A percentile compares a stretch with the other conserved stretches of the same genome.
These are phyloP conservation scores for Platycercus adscitus DNA, from an alignment of 2,113 vertebrate species.

Conservation along the genomic window DNA sequence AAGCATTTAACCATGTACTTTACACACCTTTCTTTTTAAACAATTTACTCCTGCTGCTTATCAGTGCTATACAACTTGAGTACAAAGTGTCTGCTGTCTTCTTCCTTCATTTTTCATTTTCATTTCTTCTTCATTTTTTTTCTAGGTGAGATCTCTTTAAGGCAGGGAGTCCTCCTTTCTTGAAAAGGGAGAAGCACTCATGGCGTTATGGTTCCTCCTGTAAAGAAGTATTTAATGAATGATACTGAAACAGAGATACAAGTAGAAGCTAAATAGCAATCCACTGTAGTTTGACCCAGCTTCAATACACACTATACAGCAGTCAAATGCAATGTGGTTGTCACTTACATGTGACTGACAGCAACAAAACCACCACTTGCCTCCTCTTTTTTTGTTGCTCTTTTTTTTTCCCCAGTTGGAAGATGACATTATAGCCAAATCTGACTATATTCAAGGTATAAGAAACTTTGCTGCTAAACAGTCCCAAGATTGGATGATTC, in stretches of 20 bases:
- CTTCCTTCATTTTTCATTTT: no score
- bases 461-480: slow-evolving; percentile 63
- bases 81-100: neutral
- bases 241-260: neutral
- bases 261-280: neutral
- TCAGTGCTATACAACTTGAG: neutral
- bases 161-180: neutral
- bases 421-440: slow-evolving; percentile 81
- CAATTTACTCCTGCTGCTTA: neutral
- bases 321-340: neutral
- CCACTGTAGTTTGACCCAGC: neutral
- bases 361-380: neutral
- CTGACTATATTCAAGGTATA: slow-evolving; percentile 70
- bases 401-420: slow-evolving; percentile 69
- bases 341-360: neutral
- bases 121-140: neutral
- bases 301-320: neutral
- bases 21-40: neutral
- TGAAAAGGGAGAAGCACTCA: neutral
- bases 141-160: neutral
- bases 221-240: neutral
- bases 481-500: slow-evolving; percentile 74
- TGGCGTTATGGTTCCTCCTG: neutral
- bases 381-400: neutral
- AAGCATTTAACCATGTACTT: neutral